Base-by-base conservation (phyloP, 35 echinoderm and acorn worm genomes). In the Heliocidaris tuberculata region DNA sequence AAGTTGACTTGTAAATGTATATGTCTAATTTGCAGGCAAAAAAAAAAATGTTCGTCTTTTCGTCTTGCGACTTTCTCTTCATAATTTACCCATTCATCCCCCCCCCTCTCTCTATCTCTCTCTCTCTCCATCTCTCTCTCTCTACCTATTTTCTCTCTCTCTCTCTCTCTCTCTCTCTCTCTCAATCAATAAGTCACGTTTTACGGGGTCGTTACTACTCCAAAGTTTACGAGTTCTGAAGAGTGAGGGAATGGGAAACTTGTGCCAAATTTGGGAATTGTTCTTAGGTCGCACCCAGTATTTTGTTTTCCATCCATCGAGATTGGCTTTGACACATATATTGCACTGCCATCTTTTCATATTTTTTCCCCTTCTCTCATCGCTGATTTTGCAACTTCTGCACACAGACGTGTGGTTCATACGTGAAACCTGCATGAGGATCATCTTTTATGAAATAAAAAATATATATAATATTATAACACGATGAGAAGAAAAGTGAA, bases 301-400 rank as follows among this genome's bases (percentile, higher is more conserved):
- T 78, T 78, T 78, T 78, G 65, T 78, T 78, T 78, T 78, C 65
- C 65, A 78, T 78, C 65, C 17, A n/a, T 78, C 65, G 65, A 78
- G 65, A 78, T 78, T 78, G 65, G 65, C 19, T 78, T 78, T 78
- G 65, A 78, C 65, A 78, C 65, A 78, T 78, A 78, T 78, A 78
- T 78, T 78, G 65, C 65, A 4, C 27, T 78, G 27, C 27, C 65
- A 78, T 78, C 6, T 78, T 60, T 12, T 78, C 65, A 27, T 71
- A 16, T 5, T 78, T 27, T n/a, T 27, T 10, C 11, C 52, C 15
- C 52, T 56, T 56, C 15, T 15, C 52, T 19, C 17, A 78, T 78
- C 65, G 65, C 65, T 78, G 65, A 78, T 78, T n/a, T 78, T n/a
- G 65, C 65, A 78, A 21, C 65, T 78, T 27, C 6, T n/a, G 27